These are phyloP conservation scores for Onthophagus taurus DNA, from an alignment of 1,140 invertebrate species.

Conservation along the genomic window DNA sequence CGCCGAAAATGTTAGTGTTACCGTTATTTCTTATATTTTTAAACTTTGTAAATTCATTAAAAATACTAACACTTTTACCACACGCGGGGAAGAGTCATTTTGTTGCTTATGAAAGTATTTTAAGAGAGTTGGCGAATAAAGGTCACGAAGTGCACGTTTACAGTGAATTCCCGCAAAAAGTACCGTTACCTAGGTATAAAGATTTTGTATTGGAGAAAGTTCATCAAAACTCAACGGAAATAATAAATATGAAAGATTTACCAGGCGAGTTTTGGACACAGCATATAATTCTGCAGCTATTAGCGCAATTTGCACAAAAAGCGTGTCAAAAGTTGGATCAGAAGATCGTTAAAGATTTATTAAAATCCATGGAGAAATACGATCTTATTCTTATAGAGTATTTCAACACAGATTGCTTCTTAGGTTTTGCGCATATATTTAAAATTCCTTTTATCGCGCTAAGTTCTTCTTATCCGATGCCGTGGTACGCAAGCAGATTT, in stretches of 20 bases:
- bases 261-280: not conserved
- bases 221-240: constrained; percentile 5
- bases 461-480: constrained; percentile 44
- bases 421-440: constrained; percentile 50
- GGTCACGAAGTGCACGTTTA: constrained; percentile 61
- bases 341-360: constrained; percentile 37
- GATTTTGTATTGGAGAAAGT: constrained; percentile 38
- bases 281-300: constrained; percentile 1
- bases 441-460: constrained; percentile 42
- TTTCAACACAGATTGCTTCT: constrained; percentile 60
- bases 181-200: constrained; percentile 44
- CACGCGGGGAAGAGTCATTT: constrained; percentile 62
- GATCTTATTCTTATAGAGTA: constrained; percentile 57
- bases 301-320: constrained; percentile 11
- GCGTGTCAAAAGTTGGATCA: constrained; percentile 13
- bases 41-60: not conserved
- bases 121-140: constrained; percentile 47
- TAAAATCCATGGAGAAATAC: constrained; percentile 42
- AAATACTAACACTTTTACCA: constrained; percentile 52
- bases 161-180: constrained; percentile 50
- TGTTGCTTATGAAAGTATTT: constrained; percentile 51
- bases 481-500: constrained; percentile 18
- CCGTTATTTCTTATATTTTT: not conserved
- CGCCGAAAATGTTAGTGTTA: not conserved
- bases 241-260: constrained; percentile 3